A percentile compares a stretch with the other conserved stretches of the same genome.
These are phyloP conservation scores for Pangasius mekongensis DNA, from an alignment of 2,797 vertebrate genomes.

Conservation along the genomic window DNA sequence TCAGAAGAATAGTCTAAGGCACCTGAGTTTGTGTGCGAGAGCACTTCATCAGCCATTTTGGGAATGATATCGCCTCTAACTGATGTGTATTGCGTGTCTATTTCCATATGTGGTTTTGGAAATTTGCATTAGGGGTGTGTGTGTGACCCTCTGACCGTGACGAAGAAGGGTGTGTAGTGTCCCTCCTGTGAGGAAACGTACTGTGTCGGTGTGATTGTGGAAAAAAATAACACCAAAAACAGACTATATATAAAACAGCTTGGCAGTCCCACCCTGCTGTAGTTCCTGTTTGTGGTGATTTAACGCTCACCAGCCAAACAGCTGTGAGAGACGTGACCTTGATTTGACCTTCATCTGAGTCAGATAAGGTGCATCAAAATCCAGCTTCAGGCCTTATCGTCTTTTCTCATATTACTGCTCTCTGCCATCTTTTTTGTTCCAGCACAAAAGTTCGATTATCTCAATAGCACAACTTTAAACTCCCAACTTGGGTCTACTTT, in stretches of 20 bases:
- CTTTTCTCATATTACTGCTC: not conserved
- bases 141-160: slow-evolving; percentile 36
- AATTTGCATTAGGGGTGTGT: slow-evolving; percentile 3
- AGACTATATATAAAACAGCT: slow-evolving; percentile 63
- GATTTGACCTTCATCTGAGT: not conserved
- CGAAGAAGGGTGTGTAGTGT: slow-evolving; percentile 24
- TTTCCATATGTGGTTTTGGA: slow-evolving; percentile 14
- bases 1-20: slow-evolving; percentile 3
- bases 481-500: not conserved
- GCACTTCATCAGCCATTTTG: not conserved
- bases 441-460: not conserved
- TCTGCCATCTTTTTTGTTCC: not conserved
- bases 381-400: not conserved
- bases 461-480: not conserved
- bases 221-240: slow-evolving; percentile 32
- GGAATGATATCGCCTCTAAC: not conserved
- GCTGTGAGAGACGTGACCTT: not conserved
- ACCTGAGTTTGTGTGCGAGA: not conserved
- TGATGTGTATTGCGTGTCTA: not conserved
- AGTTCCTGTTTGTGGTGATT: slow-evolving; percentile 67
- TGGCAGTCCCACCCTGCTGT: slow-evolving; percentile 64
- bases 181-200: slow-evolving; percentile 60
- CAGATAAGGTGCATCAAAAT: not conserved
- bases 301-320: not conserved
- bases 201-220: slow-evolving; percentile 61